Conservation (phyloP, 2,888 invertebrate species). For the Oxyteleia sp. region DNA sequence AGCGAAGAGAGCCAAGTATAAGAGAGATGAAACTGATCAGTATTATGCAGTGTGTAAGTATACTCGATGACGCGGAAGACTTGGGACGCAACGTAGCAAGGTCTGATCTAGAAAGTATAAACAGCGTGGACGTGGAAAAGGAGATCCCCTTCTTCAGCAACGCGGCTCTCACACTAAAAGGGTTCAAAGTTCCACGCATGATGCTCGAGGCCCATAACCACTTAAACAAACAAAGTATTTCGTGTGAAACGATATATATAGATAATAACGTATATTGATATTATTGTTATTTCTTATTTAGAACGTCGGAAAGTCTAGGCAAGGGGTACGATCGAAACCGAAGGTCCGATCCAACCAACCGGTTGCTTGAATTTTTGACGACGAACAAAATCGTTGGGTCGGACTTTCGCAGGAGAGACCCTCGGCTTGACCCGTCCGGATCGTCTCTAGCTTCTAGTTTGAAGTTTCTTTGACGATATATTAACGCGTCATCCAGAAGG, state of each 20-base stretch:
- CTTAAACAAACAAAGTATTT: constrained; percentile 60
- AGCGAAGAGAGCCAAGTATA: constrained; percentile 25
- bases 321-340: not conserved
- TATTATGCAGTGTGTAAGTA: constrained; percentile 35
- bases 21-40: constrained; percentile 40
- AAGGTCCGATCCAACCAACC: constrained; percentile 2
- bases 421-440: constrained; percentile 44
- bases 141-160: constrained; percentile 3
- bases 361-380: constrained; percentile 1
- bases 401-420: constrained; percentile 23
- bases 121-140: not conserved
- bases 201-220: constrained; percentile 63
- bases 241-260: constrained; percentile 38
- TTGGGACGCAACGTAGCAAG: constrained; percentile 34
- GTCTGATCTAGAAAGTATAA: constrained; percentile 31
- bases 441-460: constrained; percentile 55
- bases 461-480: constrained; percentile 40
- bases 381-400: constrained; percentile 11
- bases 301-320: constrained; percentile 40
- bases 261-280: constrained; percentile 42
- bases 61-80: constrained; percentile 9
- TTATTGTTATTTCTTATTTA: constrained; percentile 41
- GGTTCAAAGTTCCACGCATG: constrained; percentile 70
- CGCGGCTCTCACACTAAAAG: constrained; percentile 28
- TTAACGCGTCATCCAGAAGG: constrained; percentile 23